phyloP scores from a whole-genome alignment of 2,888 invertebrate species.

The Torymus texanus region DNA sequence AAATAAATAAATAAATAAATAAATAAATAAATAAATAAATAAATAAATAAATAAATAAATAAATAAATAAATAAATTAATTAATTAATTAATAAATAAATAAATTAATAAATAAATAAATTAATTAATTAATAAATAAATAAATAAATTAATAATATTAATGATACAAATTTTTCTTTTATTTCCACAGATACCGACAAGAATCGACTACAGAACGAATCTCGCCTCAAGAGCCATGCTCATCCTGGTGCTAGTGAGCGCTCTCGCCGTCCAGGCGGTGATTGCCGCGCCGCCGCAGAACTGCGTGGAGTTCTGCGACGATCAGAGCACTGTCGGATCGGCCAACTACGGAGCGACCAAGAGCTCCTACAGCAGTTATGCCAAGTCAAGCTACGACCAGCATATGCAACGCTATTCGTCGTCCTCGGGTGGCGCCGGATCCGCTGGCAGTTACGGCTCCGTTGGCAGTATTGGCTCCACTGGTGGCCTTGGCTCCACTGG shows the following conservation, averaged over 20 bases:
- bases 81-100: too few relatives aligned
- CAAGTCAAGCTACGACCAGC: slow-evolving; percentile 1
- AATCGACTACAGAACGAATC: neutral
- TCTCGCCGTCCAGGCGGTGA: slow-evolving; percentile 54
- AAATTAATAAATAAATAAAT: too few relatives aligned
- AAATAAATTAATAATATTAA: too few relatives aligned
- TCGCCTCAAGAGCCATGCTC: slow-evolving; percentile 15
- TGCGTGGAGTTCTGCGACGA: slow-evolving; percentile 42
- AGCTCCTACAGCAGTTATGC: slow-evolving; percentile 44
- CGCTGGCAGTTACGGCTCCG: neutral
- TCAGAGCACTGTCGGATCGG: neutral
- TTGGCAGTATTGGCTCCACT: neutral
- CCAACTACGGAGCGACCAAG: neutral
- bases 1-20: too few relatives aligned
- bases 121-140: too few relatives aligned
- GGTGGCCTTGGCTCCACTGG: neutral
- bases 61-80: too few relatives aligned
- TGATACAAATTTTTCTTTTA: too few relatives aligned
- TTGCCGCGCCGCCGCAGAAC: slow-evolving; percentile 25
- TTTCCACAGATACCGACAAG: slow-evolving; percentile 21
- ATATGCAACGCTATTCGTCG: too few relatives aligned
- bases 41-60: too few relatives aligned
- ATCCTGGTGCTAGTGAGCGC: slow-evolving; percentile 54
- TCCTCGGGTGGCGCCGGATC: neutral
- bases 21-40: too few relatives aligned